Evolutionary conservation across 2,797 vertebrate genomes (phyloP).

Genomic region (Mus minutoides): DNA sequence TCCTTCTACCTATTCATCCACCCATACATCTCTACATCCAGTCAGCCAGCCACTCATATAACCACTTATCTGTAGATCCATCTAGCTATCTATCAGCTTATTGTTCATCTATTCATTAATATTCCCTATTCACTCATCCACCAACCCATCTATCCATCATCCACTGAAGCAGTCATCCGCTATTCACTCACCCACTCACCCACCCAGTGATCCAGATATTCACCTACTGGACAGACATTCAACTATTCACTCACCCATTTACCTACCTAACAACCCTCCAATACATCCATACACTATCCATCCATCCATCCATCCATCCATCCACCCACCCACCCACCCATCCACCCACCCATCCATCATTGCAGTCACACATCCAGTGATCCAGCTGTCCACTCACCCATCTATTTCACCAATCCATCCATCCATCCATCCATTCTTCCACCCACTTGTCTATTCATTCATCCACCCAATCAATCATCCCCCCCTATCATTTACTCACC

Average conservation of each 20-base stretch:
- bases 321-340: background rate
- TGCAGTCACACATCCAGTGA: background rate
- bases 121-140: background rate
- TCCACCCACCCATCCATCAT: too few species aligned
- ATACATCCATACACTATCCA: background rate
- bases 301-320: background rate
- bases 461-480: background rate
- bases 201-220: background rate
- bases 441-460: background rate
- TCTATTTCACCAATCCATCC: too few species aligned
- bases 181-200: too few species aligned
- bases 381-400: too few species aligned
- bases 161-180: too few species aligned
- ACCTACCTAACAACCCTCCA: background rate
- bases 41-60: too few species aligned
- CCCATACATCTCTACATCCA: background rate
- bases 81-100: background rate
- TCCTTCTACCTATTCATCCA: background rate
- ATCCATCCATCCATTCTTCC: too few species aligned
- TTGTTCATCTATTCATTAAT: background rate
- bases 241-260: background rate
- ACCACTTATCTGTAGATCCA: background rate
- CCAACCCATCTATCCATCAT: background rate
- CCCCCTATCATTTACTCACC: background rate
- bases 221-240: too few species aligned